phyloP scores from a whole-genome alignment of 1,140 invertebrate genomes.

The Macrocentrus cingulum region DNA sequence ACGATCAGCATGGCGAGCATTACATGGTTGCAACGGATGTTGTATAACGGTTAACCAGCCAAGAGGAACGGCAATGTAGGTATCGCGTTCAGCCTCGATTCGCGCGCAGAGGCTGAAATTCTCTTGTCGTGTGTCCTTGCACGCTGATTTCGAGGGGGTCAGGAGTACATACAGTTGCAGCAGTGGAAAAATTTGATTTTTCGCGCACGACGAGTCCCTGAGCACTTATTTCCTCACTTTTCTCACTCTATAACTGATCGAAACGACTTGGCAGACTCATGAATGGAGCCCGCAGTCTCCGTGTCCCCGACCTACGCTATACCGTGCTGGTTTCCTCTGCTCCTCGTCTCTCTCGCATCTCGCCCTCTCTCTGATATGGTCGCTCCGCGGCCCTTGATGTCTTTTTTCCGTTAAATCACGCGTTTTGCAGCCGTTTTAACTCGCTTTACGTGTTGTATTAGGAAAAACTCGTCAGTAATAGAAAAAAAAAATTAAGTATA shows the following conservation, averaged over 20 bases:
- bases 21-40: slow-evolving; percentile 46
- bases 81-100: slow-evolving; percentile 22
- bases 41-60: slow-evolving; percentile 52
- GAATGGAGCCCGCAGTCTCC: slow-evolving; percentile 17
- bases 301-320: slow-evolving; percentile 19
- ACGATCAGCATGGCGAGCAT: slow-evolving; percentile 20
- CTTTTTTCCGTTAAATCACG: neutral
- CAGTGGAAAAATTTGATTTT: no score
- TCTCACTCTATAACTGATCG: no score
- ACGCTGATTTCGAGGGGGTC: neutral
- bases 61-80: slow-evolving; percentile 53
- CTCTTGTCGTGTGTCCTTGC: slow-evolving; percentile 2
- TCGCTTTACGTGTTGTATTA: neutral
- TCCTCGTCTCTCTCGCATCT: slow-evolving; percentile 2
- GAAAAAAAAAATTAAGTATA: no score
- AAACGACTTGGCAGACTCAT: neutral
- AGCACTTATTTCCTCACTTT: no score
- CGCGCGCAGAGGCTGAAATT: slow-evolving; percentile 7
- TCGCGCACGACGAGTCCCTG: no score
- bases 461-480: no score
- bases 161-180: no score
- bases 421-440: slow-evolving; percentile 3
- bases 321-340: slow-evolving; percentile 30
- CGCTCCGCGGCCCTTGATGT: no score
- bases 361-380: no score